These are phyloP conservation scores for Jordanella pulchra DNA, from an alignment of 2,797 vertebrate species.

Conservation along the genomic window DNA sequence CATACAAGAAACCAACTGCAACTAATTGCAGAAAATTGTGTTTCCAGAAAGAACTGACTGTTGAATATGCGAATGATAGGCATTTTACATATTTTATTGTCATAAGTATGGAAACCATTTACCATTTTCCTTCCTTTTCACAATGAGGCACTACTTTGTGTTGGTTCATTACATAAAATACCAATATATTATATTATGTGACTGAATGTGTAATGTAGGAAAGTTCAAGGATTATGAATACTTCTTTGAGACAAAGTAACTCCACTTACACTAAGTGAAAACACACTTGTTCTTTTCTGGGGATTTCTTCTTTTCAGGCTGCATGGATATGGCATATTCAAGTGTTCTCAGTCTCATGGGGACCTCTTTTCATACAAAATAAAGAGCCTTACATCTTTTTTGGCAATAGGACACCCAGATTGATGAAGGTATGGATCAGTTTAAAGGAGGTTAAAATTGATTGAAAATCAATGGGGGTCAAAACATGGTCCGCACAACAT, in stretches of 20 bases:
- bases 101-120: background rate
- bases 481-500: too few relatives aligned
- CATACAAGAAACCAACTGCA: background rate
- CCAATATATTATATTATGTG: background rate
- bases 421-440: too few relatives aligned
- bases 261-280: background rate
- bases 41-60: background rate
- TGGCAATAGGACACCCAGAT: too few relatives aligned
- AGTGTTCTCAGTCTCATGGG: background rate
- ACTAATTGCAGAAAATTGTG: background rate
- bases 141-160: background rate
- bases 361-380: background rate
- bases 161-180: background rate
- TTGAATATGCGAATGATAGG: background rate
- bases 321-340: background rate
- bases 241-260: background rate
- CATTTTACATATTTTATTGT: background rate
- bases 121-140: background rate
- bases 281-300: background rate
- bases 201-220: background rate
- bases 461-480: too few relatives aligned
- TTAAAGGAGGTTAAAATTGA: too few relatives aligned
- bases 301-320: background rate
- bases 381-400: background rate
- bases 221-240: background rate